Base-by-base conservation (phyloP, 2,888 invertebrate genomes). In the Phalera bucephala region DNA sequence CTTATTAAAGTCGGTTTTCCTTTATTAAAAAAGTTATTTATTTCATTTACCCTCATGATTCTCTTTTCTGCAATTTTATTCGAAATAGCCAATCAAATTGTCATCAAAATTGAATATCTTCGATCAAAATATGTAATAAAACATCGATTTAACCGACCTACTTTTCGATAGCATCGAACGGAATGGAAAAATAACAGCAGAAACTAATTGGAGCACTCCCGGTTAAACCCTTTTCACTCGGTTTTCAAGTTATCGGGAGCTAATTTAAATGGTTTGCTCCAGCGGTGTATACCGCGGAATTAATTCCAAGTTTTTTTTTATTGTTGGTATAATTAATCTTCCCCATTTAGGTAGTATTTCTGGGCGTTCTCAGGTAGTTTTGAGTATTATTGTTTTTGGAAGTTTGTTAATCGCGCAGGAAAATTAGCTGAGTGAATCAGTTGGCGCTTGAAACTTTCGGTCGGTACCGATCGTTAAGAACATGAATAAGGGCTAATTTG, bases 131-230 rank as follows among this genome's bases (percentile, higher is more conserved):
- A 25, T 41, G 45, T 41, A 39, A 46, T 50, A 41, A 57, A 45
- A 50, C 38, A 73, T 76, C 70, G 65, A 67, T 75, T 76, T 59
- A 46, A 63, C 54, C 73, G 80, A 79, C 80, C 83, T 70, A 80
- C 65, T 83, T 58, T 83, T 65, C 65, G 58, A 64, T 66, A 69
- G 52, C 70, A 62, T 45, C 55, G 73, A 71, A 57, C 63, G 78
- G 58, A 87, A 87, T 85, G 72, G 73, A 88, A 88, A 87, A 88
- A 88, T 88, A 87, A 87, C 88, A 87, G 82, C 82, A 76, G 14
- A 13, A 83, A 78, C 83, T 88, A 88, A 89, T 89, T 89, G 88
- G 85, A 78, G 62, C 71, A 78, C 82, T 84, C 77, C 78, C 77
- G 80, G 73, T 77, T 74, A 79, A 85, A 81, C 85, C 86, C 86